Base-by-base conservation (phyloP, 2,888 invertebrate genomes). In the Phengaris arion region DNA sequence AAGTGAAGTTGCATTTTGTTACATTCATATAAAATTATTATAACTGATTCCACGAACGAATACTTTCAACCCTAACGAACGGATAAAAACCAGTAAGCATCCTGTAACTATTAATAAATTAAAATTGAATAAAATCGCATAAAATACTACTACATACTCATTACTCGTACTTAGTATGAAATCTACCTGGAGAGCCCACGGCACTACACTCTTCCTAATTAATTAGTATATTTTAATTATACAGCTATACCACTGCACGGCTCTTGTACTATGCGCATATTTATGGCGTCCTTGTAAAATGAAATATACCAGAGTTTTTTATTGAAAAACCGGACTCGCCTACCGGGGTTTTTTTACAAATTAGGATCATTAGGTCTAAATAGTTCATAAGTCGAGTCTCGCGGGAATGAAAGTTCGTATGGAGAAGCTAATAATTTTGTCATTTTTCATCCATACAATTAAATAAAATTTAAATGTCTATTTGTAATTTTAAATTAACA, bases 191-290 rank as follows among this genome's bases (percentile, higher is more conserved):
- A 64, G 64, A 15, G 64, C 35, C 35, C 64, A 35, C 64, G 64
- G 64, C 64, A 64, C 12, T 64, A 22, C 59, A 64, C 64, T 13
- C 13, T 12, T 45, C 64, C 64, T 64, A 64, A 64, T 64, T 64
- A 64, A 64, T 64, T 64, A 64, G 64, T 64, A 64, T 64, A 13
- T 64, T 64, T 64, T 64, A 64, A 45, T 45, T 64, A 45, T 22
- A 57, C 57, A 57, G 15, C n/a, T 13, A 55, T 64, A 22, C 35
- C 35, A 35, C 35, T 35, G 35, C 52, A 10, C 2, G 12, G 12
- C 64, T 64, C 64, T 64, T 45, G 64, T 45, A 48, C 48, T 8
- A 22, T 45, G 13, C 10, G 35, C 35, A 35, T 35, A 64, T 64
- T 35, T 64, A 64, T 45, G 8, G 35, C 45, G 64, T 64, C 64